Evolutionary conservation across 2,797 vertebrate species (phyloP).

Genomic region (Acridotheres tristis): DNA sequence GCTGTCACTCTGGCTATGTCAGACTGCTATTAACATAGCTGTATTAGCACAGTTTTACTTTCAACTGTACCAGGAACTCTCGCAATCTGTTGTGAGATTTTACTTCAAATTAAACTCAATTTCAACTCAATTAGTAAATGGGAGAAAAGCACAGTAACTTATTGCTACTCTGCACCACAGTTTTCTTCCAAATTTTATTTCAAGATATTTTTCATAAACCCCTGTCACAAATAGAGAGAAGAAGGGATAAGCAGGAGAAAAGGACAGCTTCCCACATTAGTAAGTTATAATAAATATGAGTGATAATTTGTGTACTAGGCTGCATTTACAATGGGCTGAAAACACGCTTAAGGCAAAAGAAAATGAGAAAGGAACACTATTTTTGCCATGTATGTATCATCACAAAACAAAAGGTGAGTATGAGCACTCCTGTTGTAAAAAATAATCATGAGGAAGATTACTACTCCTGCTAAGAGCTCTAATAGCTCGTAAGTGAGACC

Average conservation of each 20-base stretch:
- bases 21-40: neutral
- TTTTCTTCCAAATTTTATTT: neutral
- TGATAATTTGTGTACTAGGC: neutral
- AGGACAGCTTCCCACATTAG: neutral
- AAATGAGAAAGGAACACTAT: neutral
- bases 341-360: neutral
- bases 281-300: neutral
- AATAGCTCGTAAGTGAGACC: neutral
- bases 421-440: neutral
- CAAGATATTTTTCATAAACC: neutral
- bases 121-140: neutral
- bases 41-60: constrained; percentile 31
- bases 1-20: constrained; percentile 13
- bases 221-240: neutral
- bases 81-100: constrained; percentile 14
- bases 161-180: neutral
- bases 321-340: neutral
- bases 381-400: neutral
- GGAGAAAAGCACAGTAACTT: neutral
- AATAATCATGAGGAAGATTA: neutral
- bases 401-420: neutral
- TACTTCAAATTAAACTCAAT: neutral
- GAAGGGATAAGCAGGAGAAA: neutral
- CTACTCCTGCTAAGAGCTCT: neutral
- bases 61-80: neutral